A percentile compares a stretch with the other conserved stretches of the same genome.
Evolutionary conservation across 2,797 vertebrate genomes (phyloP).

Genomic region (Tragopan temminckii): DNA sequence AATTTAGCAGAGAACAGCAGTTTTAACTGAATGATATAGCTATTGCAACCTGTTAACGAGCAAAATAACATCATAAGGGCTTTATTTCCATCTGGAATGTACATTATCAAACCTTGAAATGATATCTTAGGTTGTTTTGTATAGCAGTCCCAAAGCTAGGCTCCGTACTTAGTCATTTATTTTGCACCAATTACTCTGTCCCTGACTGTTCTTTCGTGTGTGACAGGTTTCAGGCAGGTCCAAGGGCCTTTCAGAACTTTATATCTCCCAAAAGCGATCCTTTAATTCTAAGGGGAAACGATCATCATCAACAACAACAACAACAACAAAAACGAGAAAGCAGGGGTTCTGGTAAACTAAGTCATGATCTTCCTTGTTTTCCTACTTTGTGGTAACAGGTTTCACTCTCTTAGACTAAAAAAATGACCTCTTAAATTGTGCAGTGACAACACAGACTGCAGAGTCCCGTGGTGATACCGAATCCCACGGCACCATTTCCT

Average conservation of each 20-base stretch:
- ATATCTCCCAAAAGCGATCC: neutral
- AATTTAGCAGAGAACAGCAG: neutral
- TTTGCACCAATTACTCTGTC: neutral
- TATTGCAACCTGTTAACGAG: neutral
- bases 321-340: neutral
- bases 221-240: neutral
- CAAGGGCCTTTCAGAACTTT: neutral
- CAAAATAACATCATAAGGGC: neutral
- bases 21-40: neutral
- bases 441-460: neutral
- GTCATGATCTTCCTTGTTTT: neutral
- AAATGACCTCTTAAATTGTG: neutral
- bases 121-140: neutral
- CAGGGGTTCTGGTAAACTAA: neutral
- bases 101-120: neutral
- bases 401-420: neutral
- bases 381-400: neutral
- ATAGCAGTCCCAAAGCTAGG: neutral
- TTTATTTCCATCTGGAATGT: neutral
- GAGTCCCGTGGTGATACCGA: fast-evolving
- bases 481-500: neutral
- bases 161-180: neutral
- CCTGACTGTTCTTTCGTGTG: neutral
- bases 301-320: neutral
- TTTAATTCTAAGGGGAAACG: neutral